Base-by-base conservation (phyloP, 2,797 vertebrate species). In the Coracias cyanogaster region DNA sequence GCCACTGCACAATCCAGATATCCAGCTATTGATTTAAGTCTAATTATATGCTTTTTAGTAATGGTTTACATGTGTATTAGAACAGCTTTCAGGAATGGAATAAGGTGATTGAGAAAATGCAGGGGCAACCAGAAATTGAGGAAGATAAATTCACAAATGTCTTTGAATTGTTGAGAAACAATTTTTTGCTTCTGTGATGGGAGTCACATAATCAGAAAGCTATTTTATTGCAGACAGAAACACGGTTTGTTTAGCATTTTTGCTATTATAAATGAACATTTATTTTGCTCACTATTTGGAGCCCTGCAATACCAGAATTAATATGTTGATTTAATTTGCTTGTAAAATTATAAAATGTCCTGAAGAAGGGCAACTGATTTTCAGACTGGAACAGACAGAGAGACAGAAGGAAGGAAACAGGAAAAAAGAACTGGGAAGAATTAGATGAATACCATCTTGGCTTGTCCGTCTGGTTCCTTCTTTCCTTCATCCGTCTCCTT, bases 31-130 rank as follows among this genome's bases (percentile, higher is more conserved):
- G 98, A 98, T 98, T 97, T 96, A 97, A 94, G 95, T 94, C 94
- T 97, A 98, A 98, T 98, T 98, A 98, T 95, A 94, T 96, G 88
- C 95, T 93, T 92, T 96, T 98, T 97, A 98, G 96, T 97, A 97
- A 95, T 97, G 96, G 96, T 97, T 97, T 98, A 94, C 94, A 92
- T 93, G 93, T 57, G 12, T 96, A 95, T 96, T 96, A 91, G 89
- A 95, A 86, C 82, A 96, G 87, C 76, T 96, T 96, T 97, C 92
- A 83, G 70, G 45, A 91, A 72, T 87, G 66, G 84, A 92, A 45
- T 86, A 28, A 74, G 49, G 64, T n/a, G 17, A 37, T 95, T 92
- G 82, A 91, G 77, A 81, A 89, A 91, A 94, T 89, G 85, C 58
- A 52, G 29, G n/a, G 11, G 5, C 22, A 76, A 13, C 45, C 26